Evolutionary conservation across 92 coral and sea anemone species (phyloP), one percentile per base, ranked within the genome.

Genomic region (Porites rus): DNA sequence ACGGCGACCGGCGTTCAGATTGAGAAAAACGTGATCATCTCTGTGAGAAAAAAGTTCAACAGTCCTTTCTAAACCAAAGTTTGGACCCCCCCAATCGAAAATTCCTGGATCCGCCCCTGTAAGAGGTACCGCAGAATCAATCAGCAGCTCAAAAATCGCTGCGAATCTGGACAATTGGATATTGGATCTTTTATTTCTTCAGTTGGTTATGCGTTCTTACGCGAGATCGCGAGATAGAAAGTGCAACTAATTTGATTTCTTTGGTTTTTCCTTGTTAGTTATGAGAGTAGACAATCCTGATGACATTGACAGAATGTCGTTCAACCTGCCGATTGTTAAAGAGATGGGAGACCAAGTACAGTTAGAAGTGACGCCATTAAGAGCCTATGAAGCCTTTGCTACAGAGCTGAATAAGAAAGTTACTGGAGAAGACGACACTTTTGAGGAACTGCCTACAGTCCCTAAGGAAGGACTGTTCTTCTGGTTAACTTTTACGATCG

Each of bases 291-390:
- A 76, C 51, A 88, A 68, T 38, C 91, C 92, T 6, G 88, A 72
- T 18, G 79, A 56, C 22, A 52, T 88, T 1, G 92, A 88, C 53
- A 17, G 81, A 3, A 53, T 77, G 8, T 88, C 88, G 10, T 82
- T 83, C 50, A 75, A 69, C n/a, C 61, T 88, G 28, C 92, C 92
- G 8, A 77, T 88, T 84, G 58, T 67, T 14, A 82, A 88, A 74
- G 51, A 51, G 65, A 88, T 88, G 92, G 92, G 92, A 59, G 92
- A 88, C 61, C 88, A 88, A 28, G 68, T 88, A 1, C 83, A 76
- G 14, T 46, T 70, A 83, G 88, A 83, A 19, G 69, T 88, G 21
- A 68, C 92, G 11, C 92, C 92, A 18, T 73, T 88, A 12, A 50
- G 84, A 24, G 6, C 89, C 5, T 88, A 88, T 20, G 88, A 85